These are phyloP conservation scores for Drosophila bifasciata DNA, from an alignment of 1,140 invertebrate genomes.

Conservation along the genomic window DNA sequence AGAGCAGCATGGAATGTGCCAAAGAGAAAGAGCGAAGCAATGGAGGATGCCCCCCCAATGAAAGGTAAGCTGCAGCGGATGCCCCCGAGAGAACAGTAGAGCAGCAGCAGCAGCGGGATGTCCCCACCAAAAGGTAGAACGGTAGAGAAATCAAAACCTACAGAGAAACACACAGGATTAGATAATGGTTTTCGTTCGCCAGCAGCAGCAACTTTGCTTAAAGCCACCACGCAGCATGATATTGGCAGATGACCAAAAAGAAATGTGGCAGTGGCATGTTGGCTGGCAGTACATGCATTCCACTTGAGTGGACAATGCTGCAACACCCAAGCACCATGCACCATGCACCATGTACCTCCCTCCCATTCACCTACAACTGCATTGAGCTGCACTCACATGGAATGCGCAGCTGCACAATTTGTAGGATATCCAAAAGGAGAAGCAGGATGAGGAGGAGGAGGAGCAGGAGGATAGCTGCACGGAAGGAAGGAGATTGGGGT, in stretches of 20 bases:
- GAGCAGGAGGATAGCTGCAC: constrained; percentile 9
- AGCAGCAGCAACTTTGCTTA: constrained; percentile 46
- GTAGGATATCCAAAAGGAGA: constrained; percentile 54
- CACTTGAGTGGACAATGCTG: constrained; percentile 63
- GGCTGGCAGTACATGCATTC: constrained; percentile 50
- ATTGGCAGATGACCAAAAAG: constrained; percentile 64
- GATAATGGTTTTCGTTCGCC: constrained; percentile 40
- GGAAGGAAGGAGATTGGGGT: constrained; percentile 8
- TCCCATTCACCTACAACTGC: constrained; percentile 31
- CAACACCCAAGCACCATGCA: constrained; percentile 23
- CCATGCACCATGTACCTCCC: constrained; percentile 9
- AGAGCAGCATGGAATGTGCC: not conserved
- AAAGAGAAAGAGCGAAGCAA: not conserved
- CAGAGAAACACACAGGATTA: constrained; percentile 29
- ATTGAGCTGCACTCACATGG: constrained; percentile 66
- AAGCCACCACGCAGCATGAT: constrained; percentile 52
- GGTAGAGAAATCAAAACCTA: too few species aligned
- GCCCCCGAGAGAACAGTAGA: not conserved
- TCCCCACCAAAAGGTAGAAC: not conserved
- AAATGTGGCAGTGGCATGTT: constrained; percentile 36
- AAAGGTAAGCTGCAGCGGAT: not conserved
- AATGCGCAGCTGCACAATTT: constrained; percentile 77
- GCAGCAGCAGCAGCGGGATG: not conserved
- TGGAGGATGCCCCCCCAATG: not conserved
- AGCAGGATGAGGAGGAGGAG: constrained; percentile 12